A percentile compares a stretch with the other conserved stretches of the same genome.
phyloP scores from a whole-genome alignment of 2,113 vertebrate species.

The Odontesthes bonariensis region DNA sequence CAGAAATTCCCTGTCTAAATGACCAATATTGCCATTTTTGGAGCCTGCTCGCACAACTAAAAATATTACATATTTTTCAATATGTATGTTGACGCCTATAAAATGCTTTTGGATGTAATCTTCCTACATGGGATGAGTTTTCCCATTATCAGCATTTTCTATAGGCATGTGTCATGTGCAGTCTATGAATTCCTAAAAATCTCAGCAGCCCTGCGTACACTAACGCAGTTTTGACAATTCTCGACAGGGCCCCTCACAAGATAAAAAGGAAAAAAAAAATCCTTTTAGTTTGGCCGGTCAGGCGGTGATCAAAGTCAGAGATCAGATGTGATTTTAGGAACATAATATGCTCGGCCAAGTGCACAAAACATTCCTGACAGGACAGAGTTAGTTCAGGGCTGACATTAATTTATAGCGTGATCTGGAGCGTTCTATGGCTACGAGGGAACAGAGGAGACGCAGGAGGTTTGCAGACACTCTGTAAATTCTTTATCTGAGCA shows the following conservation, averaged over 20 bases:
- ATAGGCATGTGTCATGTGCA: conserved; percentile 1
- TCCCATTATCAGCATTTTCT: not conserved
- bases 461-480: conserved; percentile 42
- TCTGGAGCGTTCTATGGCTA: conserved; percentile 51
- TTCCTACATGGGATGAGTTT: not conserved
- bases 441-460: conserved; percentile 15
- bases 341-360: conserved; percentile 71
- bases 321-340: conserved; percentile 62
- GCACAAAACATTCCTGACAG: conserved; percentile 66
- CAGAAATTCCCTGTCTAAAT: no score
- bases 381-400: conserved; percentile 48
- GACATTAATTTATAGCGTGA: conserved; percentile 61
- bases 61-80: no score
- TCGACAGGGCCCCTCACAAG: conserved; percentile 49
- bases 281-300: conserved; percentile 38
- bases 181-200: conserved; percentile 33
- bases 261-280: conserved; percentile 46
- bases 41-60: no score
- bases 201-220: conserved; percentile 1
- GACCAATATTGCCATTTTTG: no score
- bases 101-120: not conserved
- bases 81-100: no score
- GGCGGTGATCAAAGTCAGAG: conserved; percentile 68
- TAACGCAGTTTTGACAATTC: conserved; percentile 9
- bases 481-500: conserved; percentile 52